phyloP scores from a whole-genome alignment of 2,888 invertebrate species.

The Leucophenga maculata region DNA sequence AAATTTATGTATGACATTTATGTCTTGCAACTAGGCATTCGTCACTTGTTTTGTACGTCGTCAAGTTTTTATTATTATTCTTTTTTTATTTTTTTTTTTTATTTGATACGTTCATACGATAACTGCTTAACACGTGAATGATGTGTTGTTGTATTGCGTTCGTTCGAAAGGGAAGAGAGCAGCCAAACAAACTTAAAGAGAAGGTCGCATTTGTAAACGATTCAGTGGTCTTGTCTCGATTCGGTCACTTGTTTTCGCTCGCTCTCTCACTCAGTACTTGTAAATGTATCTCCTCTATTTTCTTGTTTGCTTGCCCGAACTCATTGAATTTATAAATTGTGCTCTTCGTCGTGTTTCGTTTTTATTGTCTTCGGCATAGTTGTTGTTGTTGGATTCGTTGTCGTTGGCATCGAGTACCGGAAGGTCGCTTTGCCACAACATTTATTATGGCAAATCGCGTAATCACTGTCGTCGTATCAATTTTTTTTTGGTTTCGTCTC shows the following conservation, averaged over 20 bases:
- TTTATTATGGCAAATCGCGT: conserved; percentile 67
- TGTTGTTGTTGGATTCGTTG: conserved; percentile 30
- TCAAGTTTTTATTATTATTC: too few relatives aligned
- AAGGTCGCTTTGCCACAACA: conserved; percentile 68
- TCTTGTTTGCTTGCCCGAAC: neutral
- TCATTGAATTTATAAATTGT: too few relatives aligned
- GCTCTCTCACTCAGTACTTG: conserved; percentile 3
- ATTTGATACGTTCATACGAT: too few relatives aligned
- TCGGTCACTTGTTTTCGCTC: neutral
- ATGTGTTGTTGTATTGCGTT: neutral
- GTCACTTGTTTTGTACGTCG: too few relatives aligned
- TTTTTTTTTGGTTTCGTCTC: conserved; percentile 39
- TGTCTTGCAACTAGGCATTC: too few relatives aligned
- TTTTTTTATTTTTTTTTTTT: too few relatives aligned
- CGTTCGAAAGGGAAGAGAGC: too few relatives aligned
- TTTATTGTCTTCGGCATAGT: conserved; percentile 25
- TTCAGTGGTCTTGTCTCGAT: too few relatives aligned
- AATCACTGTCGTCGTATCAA: conserved; percentile 63
- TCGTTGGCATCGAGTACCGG: conserved; percentile 56
- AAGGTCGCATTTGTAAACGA: neutral
- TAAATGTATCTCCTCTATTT: neutral
- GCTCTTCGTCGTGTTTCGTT: conserved; percentile 8
- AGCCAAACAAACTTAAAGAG: neutral
- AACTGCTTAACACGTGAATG: neutral
- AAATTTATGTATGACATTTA: too few relatives aligned